phyloP scores from a whole-genome alignment of 2,113 vertebrate species.

The Dromas ardeola region DNA sequence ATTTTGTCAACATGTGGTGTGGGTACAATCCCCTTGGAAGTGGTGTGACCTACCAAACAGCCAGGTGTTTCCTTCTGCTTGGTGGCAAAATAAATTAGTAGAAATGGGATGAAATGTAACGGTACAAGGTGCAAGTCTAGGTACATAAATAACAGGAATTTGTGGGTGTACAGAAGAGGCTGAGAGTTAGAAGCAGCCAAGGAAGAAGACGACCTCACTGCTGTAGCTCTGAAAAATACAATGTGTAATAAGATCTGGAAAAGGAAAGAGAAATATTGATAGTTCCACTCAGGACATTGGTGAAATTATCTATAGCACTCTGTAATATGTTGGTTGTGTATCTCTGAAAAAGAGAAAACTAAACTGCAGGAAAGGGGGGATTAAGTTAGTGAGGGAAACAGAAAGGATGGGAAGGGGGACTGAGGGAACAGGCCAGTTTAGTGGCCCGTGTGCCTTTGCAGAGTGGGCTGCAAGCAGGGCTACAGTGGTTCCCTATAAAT shows the following conservation, averaged over 20 bases:
- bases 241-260: background rate
- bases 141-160: background rate
- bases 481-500: background rate
- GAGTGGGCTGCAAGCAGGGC: background rate
- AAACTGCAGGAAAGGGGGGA: background rate
- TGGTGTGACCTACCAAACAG: background rate
- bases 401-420: background rate
- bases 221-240: background rate
- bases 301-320: background rate
- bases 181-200: background rate
- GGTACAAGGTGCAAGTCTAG: background rate
- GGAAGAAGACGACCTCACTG: background rate
- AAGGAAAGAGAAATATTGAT: background rate
- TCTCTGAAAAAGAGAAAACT: background rate
- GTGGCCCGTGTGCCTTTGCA: rapidly evolving
- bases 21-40: background rate
- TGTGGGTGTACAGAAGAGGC: background rate
- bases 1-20: background rate
- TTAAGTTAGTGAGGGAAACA: background rate
- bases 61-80: background rate
- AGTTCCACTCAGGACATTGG: background rate
- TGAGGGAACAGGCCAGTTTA: background rate
- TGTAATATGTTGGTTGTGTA: background rate
- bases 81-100: background rate
- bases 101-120: background rate